A percentile compares a stretch with the other conserved stretches of the same genome.
Conservation (phyloP, 2,888 invertebrate species). For the Pedicia rivosa region DNA sequence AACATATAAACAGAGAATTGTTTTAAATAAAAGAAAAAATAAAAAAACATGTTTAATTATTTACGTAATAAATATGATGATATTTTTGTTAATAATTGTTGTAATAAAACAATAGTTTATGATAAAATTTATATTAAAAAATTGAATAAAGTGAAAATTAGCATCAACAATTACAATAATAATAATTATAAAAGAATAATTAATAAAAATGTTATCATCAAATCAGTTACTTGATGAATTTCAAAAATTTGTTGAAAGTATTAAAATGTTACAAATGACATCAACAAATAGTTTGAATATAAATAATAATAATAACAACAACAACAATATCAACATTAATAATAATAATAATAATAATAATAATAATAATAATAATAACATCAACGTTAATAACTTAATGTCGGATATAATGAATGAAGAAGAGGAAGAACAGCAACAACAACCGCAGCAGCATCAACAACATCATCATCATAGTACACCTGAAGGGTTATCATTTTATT, state of each 20-base stretch:
- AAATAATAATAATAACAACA: neutral
- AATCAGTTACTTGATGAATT: slow-evolving; percentile 16
- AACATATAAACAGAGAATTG: too few relatives aligned
- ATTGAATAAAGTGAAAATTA: too few relatives aligned
- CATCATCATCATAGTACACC: slow-evolving; percentile 3
- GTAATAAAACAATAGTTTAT: too few relatives aligned
- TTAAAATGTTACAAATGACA: slow-evolving; percentile 20
- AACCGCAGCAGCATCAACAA: slow-evolving; percentile 1
- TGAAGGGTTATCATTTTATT: neutral
- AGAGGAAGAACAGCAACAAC: slow-evolving; percentile 2
- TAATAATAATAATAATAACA: slow-evolving; percentile 2
- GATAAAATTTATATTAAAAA: too few relatives aligned
- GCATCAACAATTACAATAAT: too few relatives aligned
- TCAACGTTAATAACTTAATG: neutral
- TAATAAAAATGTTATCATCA: slow-evolving; percentile 6
- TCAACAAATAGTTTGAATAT: too few relatives aligned
- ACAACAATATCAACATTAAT: slow-evolving; percentile 1
- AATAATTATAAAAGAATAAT: slow-evolving; percentile 1
- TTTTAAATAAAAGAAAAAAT: too few relatives aligned
- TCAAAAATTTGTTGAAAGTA: slow-evolving; percentile 19
- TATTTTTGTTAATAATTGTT: too few relatives aligned
- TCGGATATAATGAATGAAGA: neutral
- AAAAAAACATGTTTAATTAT: too few relatives aligned
- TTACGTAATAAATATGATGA: too few relatives aligned
- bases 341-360: slow-evolving; percentile 2